Percentiles rank a stretch among this genome's conserved stretches.
These are phyloP conservation scores for Pipa parva DNA, from an alignment of 2,113 vertebrate genomes.

Conservation along the genomic window DNA sequence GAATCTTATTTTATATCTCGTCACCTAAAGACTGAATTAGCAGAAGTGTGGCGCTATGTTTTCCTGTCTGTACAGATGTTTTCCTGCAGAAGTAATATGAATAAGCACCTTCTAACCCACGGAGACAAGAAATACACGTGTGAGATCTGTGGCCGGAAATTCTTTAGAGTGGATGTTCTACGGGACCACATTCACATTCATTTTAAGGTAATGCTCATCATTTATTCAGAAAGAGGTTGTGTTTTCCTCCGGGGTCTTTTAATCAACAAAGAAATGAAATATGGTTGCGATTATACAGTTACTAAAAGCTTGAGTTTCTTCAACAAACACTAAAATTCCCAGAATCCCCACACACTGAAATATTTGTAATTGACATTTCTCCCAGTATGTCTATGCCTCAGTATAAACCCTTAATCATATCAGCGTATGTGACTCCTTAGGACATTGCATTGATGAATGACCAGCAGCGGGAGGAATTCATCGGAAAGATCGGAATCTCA, in stretches of 20 bases:
- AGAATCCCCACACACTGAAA: no score
- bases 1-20: not conserved
- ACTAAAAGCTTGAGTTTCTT: no score
- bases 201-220: conserved; percentile 90
- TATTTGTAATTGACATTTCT: no score
- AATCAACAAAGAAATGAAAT: no score
- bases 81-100: conserved; percentile 98
- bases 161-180: conserved; percentile 95
- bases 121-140: conserved; percentile 99
- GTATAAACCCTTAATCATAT: no score
- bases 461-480: conserved; percentile 89
- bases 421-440: conserved; percentile 62
- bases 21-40: no score
- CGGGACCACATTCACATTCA: conserved; percentile 97
- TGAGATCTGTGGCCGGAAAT: conserved; percentile 96
- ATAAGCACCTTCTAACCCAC: conserved; percentile 95
- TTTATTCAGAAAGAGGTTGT: no score
- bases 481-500: conserved; percentile 94
- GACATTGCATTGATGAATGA: conserved; percentile 97
- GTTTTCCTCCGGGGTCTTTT: no score
- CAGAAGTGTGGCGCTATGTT: no score
- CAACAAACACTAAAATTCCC: no score
- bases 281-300: no score
- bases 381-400: no score
- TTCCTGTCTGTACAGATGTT: conserved; percentile 70